Base-by-base conservation (phyloP, 23 tunicate genomes). In the Trididemnum clinides region DNA sequence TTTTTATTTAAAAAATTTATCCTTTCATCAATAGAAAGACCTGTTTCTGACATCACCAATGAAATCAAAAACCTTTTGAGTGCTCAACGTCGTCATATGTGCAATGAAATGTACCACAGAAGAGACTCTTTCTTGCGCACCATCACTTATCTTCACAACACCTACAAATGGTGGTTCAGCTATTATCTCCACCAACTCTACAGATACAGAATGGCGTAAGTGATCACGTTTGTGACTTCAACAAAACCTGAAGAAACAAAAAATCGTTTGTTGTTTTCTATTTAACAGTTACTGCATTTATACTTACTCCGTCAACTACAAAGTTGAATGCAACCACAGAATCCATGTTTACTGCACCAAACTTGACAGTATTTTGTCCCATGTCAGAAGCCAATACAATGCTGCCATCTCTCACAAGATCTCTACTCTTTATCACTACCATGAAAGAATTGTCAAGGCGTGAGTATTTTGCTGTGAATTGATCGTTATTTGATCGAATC, bases 401-500 rank as follows among this genome's bases (percentile, higher is more conserved):
- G 71, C 80, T 12, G 88, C 82, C 28, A 34, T 74, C 74, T 33
- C 39, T 29, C 58, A 32, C 1, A 85, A 85, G 74, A 58, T 85
- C 73, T 35, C 34, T 35, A 2, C 20, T 21, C 27, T 85, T 59
- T 36, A 20, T 19, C 58, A 54, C 1, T 85, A 26, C 74, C 88
- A 85, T 34, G 82, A 34, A 25, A 85, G 59, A 58, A 12, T 85
- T 36, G 58, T 85, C 62, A 59, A 85, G 74, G 19, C 57, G 88
- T 85, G 58, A 85, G 78, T 35, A 34, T 44, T 44, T 44, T 44
- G 10, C 54, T 7, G 54, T 44, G 10, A 44, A 44, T 10, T 44
- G 54, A 44, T n/a, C n/a, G n/a, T n/a, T n/a, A n/a, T n/a, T 44
- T 7, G 54, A 44, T 44, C 27, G 69, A 21, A 62, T 15, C 23